Percentiles rank a stretch among this genome's conserved stretches.
These are phyloP conservation scores for Eremophila alpestris DNA, from an alignment of 2,797 vertebrate species.

Conservation along the genomic window DNA sequence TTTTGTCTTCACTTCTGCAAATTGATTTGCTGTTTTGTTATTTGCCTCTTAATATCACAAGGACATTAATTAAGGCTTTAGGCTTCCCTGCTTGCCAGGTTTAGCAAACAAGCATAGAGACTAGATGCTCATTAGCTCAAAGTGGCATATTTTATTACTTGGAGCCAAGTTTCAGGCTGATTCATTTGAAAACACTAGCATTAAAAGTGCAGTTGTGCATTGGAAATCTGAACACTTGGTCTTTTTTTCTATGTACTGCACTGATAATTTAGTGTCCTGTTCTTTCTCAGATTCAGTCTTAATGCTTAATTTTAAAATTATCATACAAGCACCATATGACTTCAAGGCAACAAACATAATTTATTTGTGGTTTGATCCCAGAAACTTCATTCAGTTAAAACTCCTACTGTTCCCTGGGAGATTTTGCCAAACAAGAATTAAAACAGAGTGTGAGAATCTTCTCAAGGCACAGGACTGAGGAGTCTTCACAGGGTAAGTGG, in stretches of 20 bases:
- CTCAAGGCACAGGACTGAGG: not conserved
- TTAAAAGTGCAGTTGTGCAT: not conserved
- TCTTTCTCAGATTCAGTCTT: not conserved
- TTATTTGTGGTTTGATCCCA: constrained; percentile 17
- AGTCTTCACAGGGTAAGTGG: not conserved
- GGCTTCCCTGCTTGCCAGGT: not conserved
- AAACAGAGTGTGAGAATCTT: not conserved
- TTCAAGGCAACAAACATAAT: not conserved
- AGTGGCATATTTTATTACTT: not conserved
- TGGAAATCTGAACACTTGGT: not conserved
- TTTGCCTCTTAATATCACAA: constrained; percentile 20
- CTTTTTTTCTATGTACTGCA: not conserved
- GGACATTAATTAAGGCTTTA: constrained; percentile 26
- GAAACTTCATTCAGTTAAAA: not conserved
- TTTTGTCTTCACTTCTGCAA: not conserved
- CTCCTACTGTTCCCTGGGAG: not conserved
- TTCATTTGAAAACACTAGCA: not conserved
- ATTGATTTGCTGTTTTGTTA: constrained; percentile 17
- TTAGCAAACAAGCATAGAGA: not conserved
- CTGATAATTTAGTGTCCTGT: not conserved
- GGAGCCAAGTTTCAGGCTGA: constrained; percentile 22
- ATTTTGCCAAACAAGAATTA: not conserved
- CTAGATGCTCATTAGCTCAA: constrained; percentile 1
- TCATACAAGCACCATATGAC: not conserved
- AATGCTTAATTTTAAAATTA: not conserved